phyloP scores from a whole-genome alignment of 2,797 vertebrate species.

The Intellagama lesueurii region DNA sequence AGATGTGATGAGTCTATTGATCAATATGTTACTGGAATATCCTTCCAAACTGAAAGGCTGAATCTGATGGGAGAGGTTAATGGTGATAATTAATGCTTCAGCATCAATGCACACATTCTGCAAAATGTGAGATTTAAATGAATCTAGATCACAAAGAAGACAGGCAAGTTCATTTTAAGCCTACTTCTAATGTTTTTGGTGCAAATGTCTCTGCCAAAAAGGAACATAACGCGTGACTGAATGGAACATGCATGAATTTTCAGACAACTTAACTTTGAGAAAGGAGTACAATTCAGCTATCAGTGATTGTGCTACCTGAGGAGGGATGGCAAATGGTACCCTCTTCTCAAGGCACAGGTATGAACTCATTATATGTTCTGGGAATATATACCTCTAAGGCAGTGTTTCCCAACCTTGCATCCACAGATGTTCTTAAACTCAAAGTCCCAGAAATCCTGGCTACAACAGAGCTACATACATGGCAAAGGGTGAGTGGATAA shows the following conservation, averaged over 20 bases:
- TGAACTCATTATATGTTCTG: too few relatives aligned
- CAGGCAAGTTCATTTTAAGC: neutral
- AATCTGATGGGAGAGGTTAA: conserved; percentile 45
- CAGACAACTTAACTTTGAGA: too few relatives aligned
- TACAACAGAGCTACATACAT: too few relatives aligned
- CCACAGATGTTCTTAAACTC: too few relatives aligned
- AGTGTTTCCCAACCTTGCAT: too few relatives aligned
- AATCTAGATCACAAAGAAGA: conserved; percentile 9
- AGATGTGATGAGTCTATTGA: conserved; percentile 42
- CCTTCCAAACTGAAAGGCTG: conserved; percentile 32
- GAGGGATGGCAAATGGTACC: neutral
- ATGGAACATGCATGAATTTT: neutral
- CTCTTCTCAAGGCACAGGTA: neutral
- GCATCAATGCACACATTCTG: neutral
- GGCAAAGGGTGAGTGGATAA: too few relatives aligned
- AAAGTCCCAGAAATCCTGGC: too few relatives aligned
- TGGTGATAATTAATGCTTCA: conserved; percentile 46
- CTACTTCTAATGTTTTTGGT: conserved; percentile 1
- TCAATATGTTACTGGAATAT: conserved; percentile 39
- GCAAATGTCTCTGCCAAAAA: conserved; percentile 32
- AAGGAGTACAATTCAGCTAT: too few relatives aligned
- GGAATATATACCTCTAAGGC: too few relatives aligned
- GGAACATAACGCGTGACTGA: neutral
- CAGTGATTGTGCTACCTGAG: neutral
- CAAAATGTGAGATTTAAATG: conserved; percentile 35